A percentile compares a stretch with the other conserved stretches of the same genome.
Conservation (phyloP, 2,888 invertebrate genomes). For the Anorthoa munda region DNA sequence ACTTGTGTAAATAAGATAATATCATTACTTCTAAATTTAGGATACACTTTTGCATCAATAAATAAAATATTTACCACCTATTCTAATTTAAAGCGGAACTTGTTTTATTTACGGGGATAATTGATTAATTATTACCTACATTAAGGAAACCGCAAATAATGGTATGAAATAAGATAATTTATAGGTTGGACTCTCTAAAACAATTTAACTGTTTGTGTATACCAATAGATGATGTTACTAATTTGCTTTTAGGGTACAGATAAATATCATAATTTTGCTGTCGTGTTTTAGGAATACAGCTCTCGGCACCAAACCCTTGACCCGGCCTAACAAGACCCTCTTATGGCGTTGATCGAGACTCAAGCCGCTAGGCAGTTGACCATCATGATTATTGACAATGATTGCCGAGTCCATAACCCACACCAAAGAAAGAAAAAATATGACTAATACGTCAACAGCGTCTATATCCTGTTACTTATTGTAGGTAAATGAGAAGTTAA, state of each 20-base stretch:
- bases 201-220: neutral
- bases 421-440: too few species aligned
- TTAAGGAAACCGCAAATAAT: neutral
- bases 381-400: slow-evolving; percentile 31
- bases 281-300: slow-evolving; percentile 22
- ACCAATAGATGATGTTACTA: neutral
- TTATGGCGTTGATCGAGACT: slow-evolving; percentile 28
- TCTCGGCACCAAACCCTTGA: slow-evolving; percentile 39
- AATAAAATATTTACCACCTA: neutral
- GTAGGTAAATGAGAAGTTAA: neutral
- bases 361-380: slow-evolving; percentile 22
- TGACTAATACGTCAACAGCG: slow-evolving; percentile 23
- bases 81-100: neutral
- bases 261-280: slow-evolving; percentile 10
- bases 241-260: neutral
- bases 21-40: neutral
- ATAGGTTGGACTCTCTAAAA: neutral
- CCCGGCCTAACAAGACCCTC: slow-evolving; percentile 30
- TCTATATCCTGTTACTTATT: slow-evolving; percentile 10
- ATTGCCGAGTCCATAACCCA: slow-evolving; percentile 21
- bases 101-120: neutral
- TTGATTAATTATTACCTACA: neutral
- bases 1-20: too few species aligned
- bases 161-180: neutral
- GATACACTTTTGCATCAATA: neutral